These are phyloP conservation scores for Diplodus sargus DNA, from an alignment of 2,797 vertebrate species.

Conservation along the genomic window DNA sequence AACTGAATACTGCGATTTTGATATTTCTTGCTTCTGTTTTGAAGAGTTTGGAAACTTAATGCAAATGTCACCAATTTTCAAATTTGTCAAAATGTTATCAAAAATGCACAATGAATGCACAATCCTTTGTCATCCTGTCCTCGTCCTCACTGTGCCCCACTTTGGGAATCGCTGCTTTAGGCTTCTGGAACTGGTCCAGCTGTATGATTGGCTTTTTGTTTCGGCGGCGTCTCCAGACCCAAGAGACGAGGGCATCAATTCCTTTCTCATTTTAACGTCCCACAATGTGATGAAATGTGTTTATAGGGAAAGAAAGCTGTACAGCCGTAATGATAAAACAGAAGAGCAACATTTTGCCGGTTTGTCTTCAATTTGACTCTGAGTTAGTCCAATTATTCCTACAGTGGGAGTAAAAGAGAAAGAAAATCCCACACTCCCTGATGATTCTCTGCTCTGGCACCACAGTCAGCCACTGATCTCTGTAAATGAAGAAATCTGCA, in stretches of 20 bases:
- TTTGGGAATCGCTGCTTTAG: conserved; percentile 8
- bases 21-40: background rate
- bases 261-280: conserved; percentile 14
- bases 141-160: background rate
- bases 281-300: conserved; percentile 22
- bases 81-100: background rate
- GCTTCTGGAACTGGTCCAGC: conserved; percentile 28
- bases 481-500: conserved; percentile 35
- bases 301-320: conserved; percentile 11
- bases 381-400: conserved; percentile 22
- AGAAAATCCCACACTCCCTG: conserved; percentile 30
- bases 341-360: conserved; percentile 22
- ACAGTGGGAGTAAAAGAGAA: conserved; percentile 10
- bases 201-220: conserved; percentile 34
- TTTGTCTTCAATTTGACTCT: conserved; percentile 28
- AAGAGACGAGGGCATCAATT: conserved; percentile 20
- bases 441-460: conserved; percentile 21
- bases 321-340: conserved; percentile 3
- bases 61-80: background rate
- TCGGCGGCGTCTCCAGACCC: conserved; percentile 1
- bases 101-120: background rate
- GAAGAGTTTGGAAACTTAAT: background rate
- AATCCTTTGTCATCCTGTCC: background rate
- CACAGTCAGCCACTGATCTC: conserved; percentile 24
- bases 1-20: background rate